phyloP scores from a whole-genome alignment of 2,888 invertebrate species.

The Syritta pipiens region DNA sequence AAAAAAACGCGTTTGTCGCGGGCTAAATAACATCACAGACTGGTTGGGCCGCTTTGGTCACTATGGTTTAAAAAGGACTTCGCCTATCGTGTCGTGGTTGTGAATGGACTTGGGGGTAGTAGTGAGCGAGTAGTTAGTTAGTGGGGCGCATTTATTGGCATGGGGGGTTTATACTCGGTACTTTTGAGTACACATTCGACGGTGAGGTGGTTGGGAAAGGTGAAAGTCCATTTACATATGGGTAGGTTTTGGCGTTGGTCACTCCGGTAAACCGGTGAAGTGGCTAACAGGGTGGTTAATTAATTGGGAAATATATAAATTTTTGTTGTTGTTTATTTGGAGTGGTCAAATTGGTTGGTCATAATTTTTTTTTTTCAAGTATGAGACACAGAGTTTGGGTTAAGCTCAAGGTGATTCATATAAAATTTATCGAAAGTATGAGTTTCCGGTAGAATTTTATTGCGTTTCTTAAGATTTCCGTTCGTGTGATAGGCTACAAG shows the following conservation, averaged over 20 bases:
- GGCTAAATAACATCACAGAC: conserved; percentile 70
- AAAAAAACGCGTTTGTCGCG: conserved; percentile 55
- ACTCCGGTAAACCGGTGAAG: conserved; percentile 17
- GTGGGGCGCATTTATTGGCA: not conserved
- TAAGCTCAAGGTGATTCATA: conserved; percentile 31
- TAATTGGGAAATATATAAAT: not conserved
- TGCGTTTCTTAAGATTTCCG: conserved; percentile 13
- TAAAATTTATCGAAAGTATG: not conserved
- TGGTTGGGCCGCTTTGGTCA: conserved; percentile 64
- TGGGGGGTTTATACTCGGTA: conserved; percentile 9
- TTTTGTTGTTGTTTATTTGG: not conserved
- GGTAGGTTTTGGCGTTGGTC: conserved; percentile 31
- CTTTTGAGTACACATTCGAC: conserved; percentile 13
- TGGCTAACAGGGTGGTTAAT: conserved; percentile 57
- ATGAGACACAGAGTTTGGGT: not conserved
- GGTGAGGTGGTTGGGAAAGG: not conserved
- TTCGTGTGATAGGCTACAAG: no score
- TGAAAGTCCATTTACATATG: conserved; percentile 48
- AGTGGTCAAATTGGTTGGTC: not conserved
- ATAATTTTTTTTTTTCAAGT: conserved; percentile 10
- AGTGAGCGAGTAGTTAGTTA: conserved; percentile 9
- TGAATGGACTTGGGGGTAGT: conserved; percentile 53
- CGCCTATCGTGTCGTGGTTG: conserved; percentile 28
- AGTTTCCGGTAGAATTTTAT: conserved; percentile 3
- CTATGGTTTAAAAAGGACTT: conserved; percentile 68